phyloP scores from a whole-genome alignment of 1,140 invertebrate genomes.

The Capitella teleta region DNA sequence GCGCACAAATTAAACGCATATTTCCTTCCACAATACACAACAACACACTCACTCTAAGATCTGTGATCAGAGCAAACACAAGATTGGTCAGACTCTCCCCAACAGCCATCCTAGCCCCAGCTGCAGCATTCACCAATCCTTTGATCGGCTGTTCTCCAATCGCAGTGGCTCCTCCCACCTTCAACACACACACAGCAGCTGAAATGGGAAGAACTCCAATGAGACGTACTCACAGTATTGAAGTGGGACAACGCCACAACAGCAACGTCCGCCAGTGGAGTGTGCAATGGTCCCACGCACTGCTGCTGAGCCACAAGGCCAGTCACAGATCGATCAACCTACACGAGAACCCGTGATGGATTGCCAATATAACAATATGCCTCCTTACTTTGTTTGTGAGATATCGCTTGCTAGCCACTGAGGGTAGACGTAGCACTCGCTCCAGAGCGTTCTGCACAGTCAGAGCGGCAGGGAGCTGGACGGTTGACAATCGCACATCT shows the following conservation, averaged over 20 bases:
- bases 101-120: constrained; percentile 84
- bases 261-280: constrained; percentile 85
- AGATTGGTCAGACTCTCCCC: constrained; percentile 90
- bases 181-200: constrained; percentile 10
- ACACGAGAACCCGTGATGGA: no score
- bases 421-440: constrained; percentile 72
- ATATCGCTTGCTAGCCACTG: constrained; percentile 89
- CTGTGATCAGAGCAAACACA: constrained; percentile 78
- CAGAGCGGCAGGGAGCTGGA: constrained; percentile 22
- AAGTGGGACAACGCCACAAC: constrained; percentile 71
- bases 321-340: constrained; percentile 87
- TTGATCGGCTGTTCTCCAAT: constrained; percentile 96
- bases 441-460: constrained; percentile 57
- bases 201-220: background rate
- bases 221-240: constrained; percentile 13
- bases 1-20: constrained; percentile 1
- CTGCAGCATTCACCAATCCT: constrained; percentile 64
- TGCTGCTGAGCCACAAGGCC: constrained; percentile 93
- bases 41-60: constrained; percentile 51
- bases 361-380: background rate
- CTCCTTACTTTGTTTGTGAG: constrained; percentile 67
- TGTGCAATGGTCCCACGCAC: constrained; percentile 90
- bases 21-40: background rate
- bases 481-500: constrained; percentile 4
- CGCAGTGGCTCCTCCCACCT: constrained; percentile 79